Percentiles rank a stretch among this genome's conserved stretches.
These are phyloP conservation scores for Microhierax caerulescens DNA, from an alignment of 2,797 vertebrate species.

Conservation along the genomic window DNA sequence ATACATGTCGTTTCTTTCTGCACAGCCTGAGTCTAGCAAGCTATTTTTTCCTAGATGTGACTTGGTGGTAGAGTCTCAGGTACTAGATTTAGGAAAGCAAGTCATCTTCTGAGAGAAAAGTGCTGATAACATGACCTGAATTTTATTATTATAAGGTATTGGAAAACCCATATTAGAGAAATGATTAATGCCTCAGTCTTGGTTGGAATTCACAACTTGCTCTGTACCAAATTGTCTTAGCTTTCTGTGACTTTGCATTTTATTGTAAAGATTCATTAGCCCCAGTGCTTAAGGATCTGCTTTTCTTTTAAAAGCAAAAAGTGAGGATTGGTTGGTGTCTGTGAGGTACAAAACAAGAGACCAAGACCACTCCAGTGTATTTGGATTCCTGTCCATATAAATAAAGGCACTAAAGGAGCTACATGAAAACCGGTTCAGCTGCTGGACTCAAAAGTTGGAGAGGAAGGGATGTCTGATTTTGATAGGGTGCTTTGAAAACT, in stretches of 20 bases:
- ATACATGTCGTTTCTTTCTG: fast-evolving
- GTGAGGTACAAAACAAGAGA: background rate
- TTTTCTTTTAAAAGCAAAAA: background rate
- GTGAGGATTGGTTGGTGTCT: background rate
- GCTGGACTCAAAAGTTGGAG: background rate
- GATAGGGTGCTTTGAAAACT: background rate
- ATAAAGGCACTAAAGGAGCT: background rate
- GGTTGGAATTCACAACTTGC: background rate
- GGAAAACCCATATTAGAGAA: background rate
- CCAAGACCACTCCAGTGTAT: background rate
- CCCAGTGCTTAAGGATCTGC: background rate
- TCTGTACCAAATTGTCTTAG: background rate
- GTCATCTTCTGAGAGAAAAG: background rate
- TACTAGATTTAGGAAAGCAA: background rate
- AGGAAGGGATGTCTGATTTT: background rate
- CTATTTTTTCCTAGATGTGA: background rate
- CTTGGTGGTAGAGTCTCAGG: background rate
- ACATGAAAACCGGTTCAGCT: background rate
- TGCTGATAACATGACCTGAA: background rate
- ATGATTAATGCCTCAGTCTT: background rate
- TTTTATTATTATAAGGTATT: background rate
- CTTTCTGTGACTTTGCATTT: too few species aligned
- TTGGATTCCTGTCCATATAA: background rate
- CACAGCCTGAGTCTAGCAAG: background rate
- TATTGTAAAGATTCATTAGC: background rate